Evolutionary conservation across 2,888 invertebrate species (phyloP).

Genomic region (Xanthia icteritia): DNA sequence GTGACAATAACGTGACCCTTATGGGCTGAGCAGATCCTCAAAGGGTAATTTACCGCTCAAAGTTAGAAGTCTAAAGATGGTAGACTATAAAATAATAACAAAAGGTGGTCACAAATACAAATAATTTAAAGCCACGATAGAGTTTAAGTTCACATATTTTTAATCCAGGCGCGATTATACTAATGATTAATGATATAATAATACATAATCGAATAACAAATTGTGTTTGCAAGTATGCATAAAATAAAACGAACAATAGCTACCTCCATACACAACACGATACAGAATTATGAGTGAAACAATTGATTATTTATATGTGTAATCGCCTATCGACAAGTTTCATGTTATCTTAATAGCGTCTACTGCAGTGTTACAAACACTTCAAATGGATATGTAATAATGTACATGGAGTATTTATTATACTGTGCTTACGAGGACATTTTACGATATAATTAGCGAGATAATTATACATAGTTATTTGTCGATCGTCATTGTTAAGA

Average conservation of each 20-base stretch:
- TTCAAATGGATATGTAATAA: not conserved
- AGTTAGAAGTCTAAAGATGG: constrained; percentile 6
- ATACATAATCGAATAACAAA: not conserved
- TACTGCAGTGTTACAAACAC: constrained; percentile 12
- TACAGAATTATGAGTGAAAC: not conserved
- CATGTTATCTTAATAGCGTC: constrained; percentile 2
- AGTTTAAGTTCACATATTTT: constrained; percentile 3
- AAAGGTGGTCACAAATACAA: constrained; percentile 23
- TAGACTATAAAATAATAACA: not conserved
- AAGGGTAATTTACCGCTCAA: constrained; percentile 7
- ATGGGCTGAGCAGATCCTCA: constrained; percentile 4
- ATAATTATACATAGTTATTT: constrained; percentile 72
- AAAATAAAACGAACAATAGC: not conserved
- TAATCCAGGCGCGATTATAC: not conserved
- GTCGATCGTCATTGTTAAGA: constrained; percentile 69
- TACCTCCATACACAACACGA: not conserved
- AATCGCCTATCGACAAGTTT: constrained; percentile 19
- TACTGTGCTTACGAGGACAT: constrained; percentile 20
- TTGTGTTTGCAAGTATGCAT: not conserved
- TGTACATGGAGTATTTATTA: constrained; percentile 11
- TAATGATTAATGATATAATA: not conserved
- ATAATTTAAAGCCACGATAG: not conserved
- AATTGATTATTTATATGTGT: constrained; percentile 11
- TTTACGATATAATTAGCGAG: constrained; percentile 35
- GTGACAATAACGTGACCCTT: not conserved